Conservation (phyloP, 1,140 invertebrate genomes). For the Hydropsyche tenuis region DNA sequence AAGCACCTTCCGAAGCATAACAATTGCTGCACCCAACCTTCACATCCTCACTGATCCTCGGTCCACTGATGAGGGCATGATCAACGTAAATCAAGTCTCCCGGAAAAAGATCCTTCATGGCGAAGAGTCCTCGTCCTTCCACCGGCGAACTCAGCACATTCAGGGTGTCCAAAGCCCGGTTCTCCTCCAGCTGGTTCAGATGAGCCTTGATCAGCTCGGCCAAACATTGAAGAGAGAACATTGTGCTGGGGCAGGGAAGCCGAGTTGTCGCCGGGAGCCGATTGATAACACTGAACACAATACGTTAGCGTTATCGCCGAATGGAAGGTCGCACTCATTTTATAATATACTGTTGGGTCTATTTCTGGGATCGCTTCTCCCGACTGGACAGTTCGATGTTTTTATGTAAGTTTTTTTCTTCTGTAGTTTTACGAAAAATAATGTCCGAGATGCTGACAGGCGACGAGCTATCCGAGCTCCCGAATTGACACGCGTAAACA, state of each 20-base stretch:
- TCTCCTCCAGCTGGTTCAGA: slow-evolving; percentile 39
- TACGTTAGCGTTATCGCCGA: slow-evolving; percentile 8
- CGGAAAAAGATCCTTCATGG: slow-evolving; percentile 65
- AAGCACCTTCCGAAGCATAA: slow-evolving; percentile 58
- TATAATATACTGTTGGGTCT: slow-evolving; percentile 10
- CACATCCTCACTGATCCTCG: slow-evolving; percentile 59
- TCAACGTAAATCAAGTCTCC: slow-evolving; percentile 75
- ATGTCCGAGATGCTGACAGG: too few relatives aligned
- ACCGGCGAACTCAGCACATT: slow-evolving; percentile 62
- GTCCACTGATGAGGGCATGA: slow-evolving; percentile 69
- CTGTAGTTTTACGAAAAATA: background rate
- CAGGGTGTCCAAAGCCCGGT: slow-evolving; percentile 52
- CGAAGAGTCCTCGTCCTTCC: slow-evolving; percentile 72
- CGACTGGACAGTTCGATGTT: background rate
- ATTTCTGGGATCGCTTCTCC: slow-evolving; percentile 9
- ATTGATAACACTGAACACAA: slow-evolving; percentile 31
- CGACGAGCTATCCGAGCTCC: too few relatives aligned
- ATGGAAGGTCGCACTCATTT: slow-evolving; percentile 20
- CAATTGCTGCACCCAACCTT: slow-evolving; percentile 65
- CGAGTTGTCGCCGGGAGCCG: background rate
- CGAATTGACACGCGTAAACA: too few relatives aligned
- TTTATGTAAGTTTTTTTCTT: background rate
- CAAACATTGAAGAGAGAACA: background rate
- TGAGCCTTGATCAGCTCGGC: slow-evolving; percentile 37
- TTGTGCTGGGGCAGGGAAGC: background rate